phyloP scores from a whole-genome alignment of 23 tunicate species.

The Halocynthia roretzi region DNA sequence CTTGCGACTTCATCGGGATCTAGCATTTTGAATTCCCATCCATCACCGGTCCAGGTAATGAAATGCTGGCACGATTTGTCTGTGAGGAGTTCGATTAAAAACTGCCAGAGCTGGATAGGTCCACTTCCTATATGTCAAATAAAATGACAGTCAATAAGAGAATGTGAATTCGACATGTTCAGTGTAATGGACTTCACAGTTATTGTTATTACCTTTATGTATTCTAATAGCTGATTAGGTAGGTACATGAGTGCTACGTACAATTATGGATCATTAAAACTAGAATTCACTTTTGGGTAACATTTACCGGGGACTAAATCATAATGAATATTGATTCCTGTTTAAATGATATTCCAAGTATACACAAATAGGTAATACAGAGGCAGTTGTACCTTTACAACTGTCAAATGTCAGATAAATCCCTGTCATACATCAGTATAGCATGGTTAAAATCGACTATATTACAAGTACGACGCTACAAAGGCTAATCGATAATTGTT shows the following conservation, averaged over 20 bases:
- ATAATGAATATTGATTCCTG: no score
- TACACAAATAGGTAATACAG: no score
- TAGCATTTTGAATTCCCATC: slow-evolving; percentile 97
- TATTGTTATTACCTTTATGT: neutral
- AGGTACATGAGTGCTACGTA: neutral
- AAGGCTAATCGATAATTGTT: no score
- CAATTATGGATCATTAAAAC: neutral
- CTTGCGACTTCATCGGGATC: slow-evolving; percentile 95
- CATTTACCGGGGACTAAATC: no score
- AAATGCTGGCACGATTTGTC: slow-evolving; percentile 91
- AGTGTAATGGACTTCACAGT: no score
- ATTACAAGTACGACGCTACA: no score
- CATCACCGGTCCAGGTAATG: slow-evolving; percentile 97
- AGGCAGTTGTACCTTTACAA: no score
- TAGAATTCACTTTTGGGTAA: neutral
- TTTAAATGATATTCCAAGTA: no score
- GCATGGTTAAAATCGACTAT: no score
- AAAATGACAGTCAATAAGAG: neutral
- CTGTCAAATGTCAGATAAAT: no score
- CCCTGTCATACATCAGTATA: no score
- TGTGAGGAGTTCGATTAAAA: slow-evolving; percentile 84
- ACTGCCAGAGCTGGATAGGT: slow-evolving; percentile 97
- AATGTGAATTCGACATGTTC: no score
- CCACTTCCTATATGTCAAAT: slow-evolving; percentile 66
- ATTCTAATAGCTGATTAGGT: neutral